Conservation (phyloP, 2,113 vertebrate genomes). For the Odontophorus gujanensis region DNA sequence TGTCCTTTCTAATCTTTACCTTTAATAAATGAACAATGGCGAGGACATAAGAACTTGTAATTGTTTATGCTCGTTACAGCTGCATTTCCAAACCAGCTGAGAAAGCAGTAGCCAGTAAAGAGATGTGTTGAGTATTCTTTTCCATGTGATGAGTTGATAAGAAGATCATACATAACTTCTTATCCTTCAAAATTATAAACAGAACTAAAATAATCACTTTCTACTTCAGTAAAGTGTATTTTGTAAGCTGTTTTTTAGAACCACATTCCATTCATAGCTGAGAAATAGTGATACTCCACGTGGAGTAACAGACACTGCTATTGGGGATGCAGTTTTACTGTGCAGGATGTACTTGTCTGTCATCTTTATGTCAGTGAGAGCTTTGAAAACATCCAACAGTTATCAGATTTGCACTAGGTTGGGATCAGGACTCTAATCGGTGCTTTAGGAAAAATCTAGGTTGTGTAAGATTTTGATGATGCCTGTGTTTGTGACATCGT, state of each 20-base stretch:
- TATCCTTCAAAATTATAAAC: too few species aligned
- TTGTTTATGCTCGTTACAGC: background rate
- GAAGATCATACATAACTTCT: background rate
- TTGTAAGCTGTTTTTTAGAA: background rate
- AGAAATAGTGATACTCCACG: background rate
- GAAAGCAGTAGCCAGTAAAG: background rate
- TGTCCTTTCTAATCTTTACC: background rate
- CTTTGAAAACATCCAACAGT: background rate
- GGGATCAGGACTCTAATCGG: background rate
- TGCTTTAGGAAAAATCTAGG: fast-evolving
- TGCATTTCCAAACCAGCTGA: background rate
- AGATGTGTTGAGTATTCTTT: background rate
- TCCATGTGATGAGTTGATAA: background rate
- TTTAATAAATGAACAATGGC: background rate
- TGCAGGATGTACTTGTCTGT: background rate
- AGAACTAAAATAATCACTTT: background rate
- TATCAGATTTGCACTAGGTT: background rate
- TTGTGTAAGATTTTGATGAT: background rate
- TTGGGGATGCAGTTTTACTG: background rate
- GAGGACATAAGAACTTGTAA: background rate
- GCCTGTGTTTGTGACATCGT: background rate
- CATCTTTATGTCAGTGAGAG: background rate
- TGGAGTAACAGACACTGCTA: background rate
- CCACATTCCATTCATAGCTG: background rate
- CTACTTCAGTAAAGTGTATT: background rate